These are phyloP conservation scores for Shinisaurus crocodilurus DNA, from an alignment of 2,113 vertebrate genomes.

Conservation along the genomic window DNA sequence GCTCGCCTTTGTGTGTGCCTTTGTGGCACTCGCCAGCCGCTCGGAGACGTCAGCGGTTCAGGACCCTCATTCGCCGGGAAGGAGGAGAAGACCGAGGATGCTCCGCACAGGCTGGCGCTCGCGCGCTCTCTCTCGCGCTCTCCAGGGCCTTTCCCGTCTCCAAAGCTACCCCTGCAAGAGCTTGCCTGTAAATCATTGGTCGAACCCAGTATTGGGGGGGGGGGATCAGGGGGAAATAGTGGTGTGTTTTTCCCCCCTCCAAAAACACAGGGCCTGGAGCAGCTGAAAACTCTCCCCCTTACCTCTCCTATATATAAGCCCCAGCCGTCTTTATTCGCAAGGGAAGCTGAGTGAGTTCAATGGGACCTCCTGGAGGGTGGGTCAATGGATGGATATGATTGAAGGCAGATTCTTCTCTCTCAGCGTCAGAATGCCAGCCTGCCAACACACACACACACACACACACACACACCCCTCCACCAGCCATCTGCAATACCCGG, in stretches of 20 bases:
- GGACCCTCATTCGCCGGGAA: not conserved
- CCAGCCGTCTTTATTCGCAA: too few relatives aligned
- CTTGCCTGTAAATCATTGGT: not conserved
- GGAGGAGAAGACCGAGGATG: not conserved
- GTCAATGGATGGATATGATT: too few relatives aligned
- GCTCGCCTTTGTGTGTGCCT: not conserved
- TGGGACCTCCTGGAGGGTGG: too few relatives aligned
- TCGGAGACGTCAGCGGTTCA: conserved; percentile 1
- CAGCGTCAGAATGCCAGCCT: too few relatives aligned
- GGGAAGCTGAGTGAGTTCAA: too few relatives aligned
- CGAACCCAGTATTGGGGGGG: not conserved
- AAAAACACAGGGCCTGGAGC: not conserved
- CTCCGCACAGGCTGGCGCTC: not conserved
- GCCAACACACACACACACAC: too few relatives aligned
- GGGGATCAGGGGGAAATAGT: too few relatives aligned
- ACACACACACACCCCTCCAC: too few relatives aligned
- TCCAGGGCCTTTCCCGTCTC: conserved; percentile 4
- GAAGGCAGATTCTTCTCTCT: too few relatives aligned
- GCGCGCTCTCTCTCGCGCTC: not conserved
- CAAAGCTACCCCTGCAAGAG: not conserved
- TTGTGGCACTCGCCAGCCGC: not conserved
- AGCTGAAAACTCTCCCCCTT: not conserved
- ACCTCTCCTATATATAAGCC: too few relatives aligned
- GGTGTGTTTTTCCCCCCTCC: too few relatives aligned
- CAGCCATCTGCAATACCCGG: too few relatives aligned